phyloP scores from a whole-genome alignment of 1,140 invertebrate species.

The Papilio xuthus region DNA sequence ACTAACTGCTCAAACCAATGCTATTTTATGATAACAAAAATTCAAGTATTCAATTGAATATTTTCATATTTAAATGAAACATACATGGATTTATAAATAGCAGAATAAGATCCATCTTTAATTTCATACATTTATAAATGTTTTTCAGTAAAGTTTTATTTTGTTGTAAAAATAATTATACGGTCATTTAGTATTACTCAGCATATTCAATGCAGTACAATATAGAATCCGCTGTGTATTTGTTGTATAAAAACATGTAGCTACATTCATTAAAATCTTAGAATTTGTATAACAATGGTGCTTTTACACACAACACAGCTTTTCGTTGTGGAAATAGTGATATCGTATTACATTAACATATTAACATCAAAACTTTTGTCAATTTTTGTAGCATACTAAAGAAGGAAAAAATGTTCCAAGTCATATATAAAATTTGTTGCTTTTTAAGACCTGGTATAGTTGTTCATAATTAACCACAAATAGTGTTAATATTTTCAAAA shows the following conservation, averaged over 20 bases:
- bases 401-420: too few relatives aligned
- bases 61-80: background rate
- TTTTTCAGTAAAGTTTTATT: background rate
- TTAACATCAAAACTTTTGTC: background rate
- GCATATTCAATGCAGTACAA: background rate
- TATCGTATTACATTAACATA: background rate
- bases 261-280: background rate
- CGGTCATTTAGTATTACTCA: background rate
- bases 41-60: background rate
- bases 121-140: background rate
- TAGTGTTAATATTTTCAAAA: too few relatives aligned
- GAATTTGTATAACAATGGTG: background rate
- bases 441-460: background rate
- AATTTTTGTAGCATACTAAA: background rate
- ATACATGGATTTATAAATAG: background rate
- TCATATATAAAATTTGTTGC: background rate
- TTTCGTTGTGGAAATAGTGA: background rate
- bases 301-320: constrained; percentile 2
- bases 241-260: background rate
- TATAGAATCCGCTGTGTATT: background rate
- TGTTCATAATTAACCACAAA: too few relatives aligned
- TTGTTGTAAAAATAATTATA: background rate
- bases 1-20: constrained; percentile 2
- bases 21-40: background rate
- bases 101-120: background rate